Evolutionary conservation across 1,140 invertebrate species (phyloP).

Genomic region (Tribolium castaneum): DNA sequence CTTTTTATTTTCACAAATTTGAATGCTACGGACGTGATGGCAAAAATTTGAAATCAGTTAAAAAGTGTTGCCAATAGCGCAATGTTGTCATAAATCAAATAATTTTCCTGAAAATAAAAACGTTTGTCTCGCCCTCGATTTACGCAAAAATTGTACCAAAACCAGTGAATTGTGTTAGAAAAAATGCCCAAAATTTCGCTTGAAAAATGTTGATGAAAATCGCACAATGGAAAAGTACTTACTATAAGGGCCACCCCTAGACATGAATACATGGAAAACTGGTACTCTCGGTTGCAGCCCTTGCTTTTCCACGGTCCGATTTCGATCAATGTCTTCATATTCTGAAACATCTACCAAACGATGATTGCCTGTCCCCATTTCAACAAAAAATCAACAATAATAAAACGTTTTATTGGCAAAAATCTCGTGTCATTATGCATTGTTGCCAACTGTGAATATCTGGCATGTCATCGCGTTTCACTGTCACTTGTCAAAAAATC

Average conservation of each 20-base stretch:
- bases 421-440: background rate
- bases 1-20: no score
- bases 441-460: background rate
- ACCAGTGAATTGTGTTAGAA: no score
- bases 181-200: background rate
- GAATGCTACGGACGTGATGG: no score
- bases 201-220: background rate
- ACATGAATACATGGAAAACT: conserved; percentile 23
- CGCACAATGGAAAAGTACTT: conserved; percentile 33
- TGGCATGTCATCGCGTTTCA: background rate
- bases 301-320: conserved; percentile 33
- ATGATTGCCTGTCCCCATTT: background rate
- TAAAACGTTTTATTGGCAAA: background rate
- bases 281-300: conserved; percentile 27
- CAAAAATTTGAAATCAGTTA: no score
- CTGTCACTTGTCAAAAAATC: background rate
- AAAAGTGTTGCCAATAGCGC: background rate
- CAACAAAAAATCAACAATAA: background rate
- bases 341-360: conserved; percentile 6
- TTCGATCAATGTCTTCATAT: conserved; percentile 20
- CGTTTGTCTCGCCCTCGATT: no score
- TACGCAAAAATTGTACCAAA: no score
- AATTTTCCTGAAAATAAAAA: no score
- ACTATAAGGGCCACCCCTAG: conserved; percentile 25
- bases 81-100: no score